Percentiles rank a stretch among this genome's conserved stretches.
Evolutionary conservation across 1,140 invertebrate species (phyloP).

Genomic region (Babylonia areolata): DNA sequence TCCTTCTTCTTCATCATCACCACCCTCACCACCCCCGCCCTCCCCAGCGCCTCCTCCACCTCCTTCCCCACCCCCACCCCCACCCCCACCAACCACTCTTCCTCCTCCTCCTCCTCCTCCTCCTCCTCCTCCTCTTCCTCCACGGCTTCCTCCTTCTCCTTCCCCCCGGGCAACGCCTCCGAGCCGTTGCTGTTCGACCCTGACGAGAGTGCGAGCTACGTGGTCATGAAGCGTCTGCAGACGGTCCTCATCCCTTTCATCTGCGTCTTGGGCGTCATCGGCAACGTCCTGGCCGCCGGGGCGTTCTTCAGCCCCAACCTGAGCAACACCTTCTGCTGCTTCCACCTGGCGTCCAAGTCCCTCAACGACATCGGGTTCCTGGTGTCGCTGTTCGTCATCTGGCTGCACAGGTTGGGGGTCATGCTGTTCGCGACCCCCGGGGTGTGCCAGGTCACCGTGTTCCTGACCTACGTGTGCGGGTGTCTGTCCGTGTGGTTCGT

Average conservation of each 20-base stretch:
- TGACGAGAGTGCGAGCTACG: conserved; percentile 7
- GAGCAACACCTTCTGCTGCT: conserved; percentile 51
- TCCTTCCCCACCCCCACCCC: no score
- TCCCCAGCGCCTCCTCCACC: no score
- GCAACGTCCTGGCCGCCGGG: conserved; percentile 49
- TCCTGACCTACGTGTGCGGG: conserved; percentile 67
- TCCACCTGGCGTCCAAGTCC: conserved; percentile 53
- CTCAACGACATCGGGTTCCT: conserved; percentile 59
- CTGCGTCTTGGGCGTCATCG: conserved; percentile 53
- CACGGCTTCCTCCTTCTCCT: not conserved
- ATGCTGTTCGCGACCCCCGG: conserved; percentile 59
- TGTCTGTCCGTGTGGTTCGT: conserved; percentile 74
- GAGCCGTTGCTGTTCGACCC: conserved; percentile 22
- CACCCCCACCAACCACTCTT: not conserved
- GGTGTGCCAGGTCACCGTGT: conserved; percentile 68
- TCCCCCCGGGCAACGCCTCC: no score
- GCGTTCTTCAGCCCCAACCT: conserved; percentile 49
- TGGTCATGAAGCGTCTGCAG: conserved; percentile 33
- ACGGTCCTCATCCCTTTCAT: conserved; percentile 53
- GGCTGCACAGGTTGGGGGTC: conserved; percentile 77
- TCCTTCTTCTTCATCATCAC: not conserved
- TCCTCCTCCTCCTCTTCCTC: not conserved
- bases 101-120: not conserved
- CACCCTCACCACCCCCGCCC: no score
- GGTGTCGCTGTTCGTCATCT: conserved; percentile 70